Conservation (phyloP, 2,797 vertebrate species). For the Cyclopterus lumpus region DNA sequence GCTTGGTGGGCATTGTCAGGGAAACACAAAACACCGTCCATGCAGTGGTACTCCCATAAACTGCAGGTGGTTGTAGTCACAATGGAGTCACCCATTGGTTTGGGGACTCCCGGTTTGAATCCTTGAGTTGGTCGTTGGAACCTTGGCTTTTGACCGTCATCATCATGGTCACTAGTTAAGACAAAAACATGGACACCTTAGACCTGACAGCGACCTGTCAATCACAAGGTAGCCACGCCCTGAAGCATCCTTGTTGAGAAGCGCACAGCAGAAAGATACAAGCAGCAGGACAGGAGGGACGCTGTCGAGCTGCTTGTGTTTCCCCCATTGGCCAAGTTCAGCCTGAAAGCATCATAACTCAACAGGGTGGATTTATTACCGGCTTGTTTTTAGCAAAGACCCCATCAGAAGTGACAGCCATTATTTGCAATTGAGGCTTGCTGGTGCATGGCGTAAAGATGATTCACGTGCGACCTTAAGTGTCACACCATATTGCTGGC, state of each 20-base stretch:
- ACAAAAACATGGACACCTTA: background rate
- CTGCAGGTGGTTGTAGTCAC: background rate
- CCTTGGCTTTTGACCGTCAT: background rate
- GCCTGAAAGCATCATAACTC: slow-evolving; percentile 11
- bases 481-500: background rate
- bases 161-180: too few species aligned
- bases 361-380: slow-evolving; percentile 6
- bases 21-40: slow-evolving; percentile 18
- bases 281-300: background rate
- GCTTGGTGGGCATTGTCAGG: slow-evolving; percentile 51
- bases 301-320: slow-evolving; percentile 11
- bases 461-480: slow-evolving; percentile 21
- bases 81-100: background rate
- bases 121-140: background rate
- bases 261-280: background rate
- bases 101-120: background rate
- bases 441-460: slow-evolving; percentile 13
- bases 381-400: slow-evolving; percentile 18
- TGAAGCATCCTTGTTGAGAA: slow-evolving; percentile 1
- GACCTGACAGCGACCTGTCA: background rate
- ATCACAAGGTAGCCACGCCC: background rate
- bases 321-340: background rate
- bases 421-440: slow-evolving; percentile 24
- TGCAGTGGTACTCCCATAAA: background rate
- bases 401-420: slow-evolving; percentile 40